Base-by-base conservation (phyloP, 2,888 invertebrate genomes). In the Belgica antarctica region DNA sequence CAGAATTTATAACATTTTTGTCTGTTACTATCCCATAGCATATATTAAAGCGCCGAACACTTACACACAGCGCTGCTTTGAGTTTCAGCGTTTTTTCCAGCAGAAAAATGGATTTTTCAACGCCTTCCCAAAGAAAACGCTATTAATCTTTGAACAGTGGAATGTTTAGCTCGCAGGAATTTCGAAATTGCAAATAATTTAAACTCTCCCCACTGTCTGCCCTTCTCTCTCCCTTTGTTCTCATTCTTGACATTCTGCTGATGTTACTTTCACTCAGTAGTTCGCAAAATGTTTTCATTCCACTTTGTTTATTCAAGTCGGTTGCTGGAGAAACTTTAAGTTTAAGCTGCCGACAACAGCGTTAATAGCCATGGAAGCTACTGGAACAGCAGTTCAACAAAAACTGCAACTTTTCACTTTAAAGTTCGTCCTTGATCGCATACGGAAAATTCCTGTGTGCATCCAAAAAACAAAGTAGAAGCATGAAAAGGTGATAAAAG, bases 81-180 rank as follows among this genome's bases (percentile, higher is more conserved):
- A 31, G 1, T 12, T 52, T 59, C 59, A 10, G 22, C n/a, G 8
- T 62, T 62, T 62, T 22, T 62, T 62, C 4, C 41, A 62, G n/a
- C 5, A 34, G n/a, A 27, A 25, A 65, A 65, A 65, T 65, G 65
- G 27, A 65, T 65, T 65, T 65, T 68, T 68, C 68, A 68, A 52
- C 68, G 68, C 68, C 68, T 68, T 68, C 34, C 52, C 8, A 65
- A 15, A 41, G 15, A 3, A 31, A 57, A 28, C 28, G 68, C 68
- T 68, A 68, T 68, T 68, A 68, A 68, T 68, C 68, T 68, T 68
- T 57, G 28, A 65, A 41, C 47, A 66, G 27, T 15, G 57, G 68
- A 68, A 68, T 68, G 28, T 17, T 62, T 22, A 57, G 68, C 22
- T 68, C 68, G 31, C 47, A 31, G 68, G 57, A 68, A 57, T 68